Percentiles rank a stretch among this genome's conserved stretches.
Evolutionary conservation across 1,140 invertebrate genomes (phyloP).

Genomic region (Chionoecetes opilio): DNA sequence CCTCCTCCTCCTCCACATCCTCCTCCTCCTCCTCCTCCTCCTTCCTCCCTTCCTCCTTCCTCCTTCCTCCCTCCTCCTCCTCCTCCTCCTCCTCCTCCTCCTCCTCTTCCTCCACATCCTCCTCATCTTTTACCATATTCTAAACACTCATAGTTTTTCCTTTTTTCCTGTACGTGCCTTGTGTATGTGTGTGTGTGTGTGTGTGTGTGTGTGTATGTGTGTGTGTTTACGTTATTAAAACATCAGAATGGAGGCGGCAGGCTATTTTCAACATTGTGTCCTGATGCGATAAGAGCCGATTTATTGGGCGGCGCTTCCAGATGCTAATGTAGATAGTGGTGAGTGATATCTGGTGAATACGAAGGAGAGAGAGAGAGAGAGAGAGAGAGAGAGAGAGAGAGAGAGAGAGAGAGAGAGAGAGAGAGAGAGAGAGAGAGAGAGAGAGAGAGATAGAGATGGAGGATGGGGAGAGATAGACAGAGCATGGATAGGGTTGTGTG

Average conservation of each 20-base stretch:
- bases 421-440: background rate
- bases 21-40: background rate
- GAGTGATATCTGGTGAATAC: background rate
- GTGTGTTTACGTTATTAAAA: constrained; percentile 30
- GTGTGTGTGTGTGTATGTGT: constrained; percentile 18
- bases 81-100: constrained; percentile 5
- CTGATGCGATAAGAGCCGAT: background rate
- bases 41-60: background rate
- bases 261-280: constrained; percentile 4
- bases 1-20: background rate
- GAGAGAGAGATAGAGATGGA: background rate
- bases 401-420: background rate
- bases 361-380: background rate
- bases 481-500: background rate
- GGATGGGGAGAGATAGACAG: background rate
- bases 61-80: background rate
- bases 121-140: background rate
- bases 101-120: background rate
- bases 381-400: background rate
- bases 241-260: background rate
- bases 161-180: background rate
- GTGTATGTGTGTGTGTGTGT: constrained; percentile 12
- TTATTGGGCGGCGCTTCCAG: background rate
- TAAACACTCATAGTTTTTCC: background rate
- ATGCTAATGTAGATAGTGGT: constrained; percentile 29